Evolutionary conservation across 2,888 invertebrate genomes (phyloP).

Genomic region (Phyllotreta cruciferae): DNA sequence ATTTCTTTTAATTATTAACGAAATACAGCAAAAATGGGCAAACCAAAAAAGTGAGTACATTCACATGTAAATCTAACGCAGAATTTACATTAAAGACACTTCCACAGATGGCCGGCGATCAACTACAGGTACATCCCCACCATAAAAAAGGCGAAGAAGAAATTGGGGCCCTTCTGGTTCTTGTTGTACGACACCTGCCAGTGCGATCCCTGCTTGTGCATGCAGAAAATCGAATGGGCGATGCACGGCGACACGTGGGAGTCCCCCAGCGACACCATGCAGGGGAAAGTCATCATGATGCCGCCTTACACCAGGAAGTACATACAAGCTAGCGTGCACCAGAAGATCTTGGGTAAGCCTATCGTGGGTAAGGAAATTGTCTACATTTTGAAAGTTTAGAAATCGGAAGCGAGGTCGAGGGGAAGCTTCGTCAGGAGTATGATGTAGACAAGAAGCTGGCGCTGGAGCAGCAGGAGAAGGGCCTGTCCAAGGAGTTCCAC

Average conservation of each 20-base stretch:
- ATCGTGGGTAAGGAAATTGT: background rate
- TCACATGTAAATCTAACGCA: too few species aligned
- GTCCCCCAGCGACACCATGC: slow-evolving; percentile 3
- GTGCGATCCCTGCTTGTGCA: background rate
- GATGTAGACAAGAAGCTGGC: slow-evolving; percentile 51
- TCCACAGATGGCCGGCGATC: background rate
- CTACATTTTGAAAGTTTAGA: slow-evolving; percentile 42
- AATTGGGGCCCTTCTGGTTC: slow-evolving; percentile 1
- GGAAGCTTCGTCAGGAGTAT: slow-evolving; percentile 51
- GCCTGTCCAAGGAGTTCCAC: slow-evolving; percentile 37
- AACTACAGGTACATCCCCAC: slow-evolving; percentile 6
- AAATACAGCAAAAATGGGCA: too few species aligned
- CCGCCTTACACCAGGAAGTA: slow-evolving; percentile 57
- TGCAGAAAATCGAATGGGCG: background rate
- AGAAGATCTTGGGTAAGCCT: slow-evolving; percentile 56
- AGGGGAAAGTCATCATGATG: slow-evolving; percentile 51
- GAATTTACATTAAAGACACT: too few species aligned
- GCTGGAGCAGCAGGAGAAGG: slow-evolving; percentile 49
- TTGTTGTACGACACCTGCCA: background rate
- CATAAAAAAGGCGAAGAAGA: background rate
- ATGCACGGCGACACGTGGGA: background rate
- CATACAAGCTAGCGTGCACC: slow-evolving; percentile 57
- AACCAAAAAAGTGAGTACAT: too few species aligned
- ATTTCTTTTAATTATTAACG: too few species aligned
- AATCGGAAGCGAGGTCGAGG: slow-evolving; percentile 54